Conservation (phyloP, 2,888 invertebrate genomes). For the Cheilosia urbana region DNA sequence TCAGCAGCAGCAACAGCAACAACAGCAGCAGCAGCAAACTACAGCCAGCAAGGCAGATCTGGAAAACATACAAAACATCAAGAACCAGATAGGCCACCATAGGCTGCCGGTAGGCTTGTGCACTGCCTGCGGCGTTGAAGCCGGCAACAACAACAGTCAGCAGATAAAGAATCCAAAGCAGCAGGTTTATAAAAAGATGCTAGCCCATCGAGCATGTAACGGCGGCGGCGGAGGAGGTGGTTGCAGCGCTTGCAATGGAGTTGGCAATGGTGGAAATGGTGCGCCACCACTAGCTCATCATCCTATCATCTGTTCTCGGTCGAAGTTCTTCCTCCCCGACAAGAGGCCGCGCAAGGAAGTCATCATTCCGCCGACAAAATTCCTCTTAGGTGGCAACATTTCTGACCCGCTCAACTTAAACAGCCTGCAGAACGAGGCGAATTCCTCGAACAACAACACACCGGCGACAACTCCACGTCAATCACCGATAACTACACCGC, state of each 20-base stretch:
- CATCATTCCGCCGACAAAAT: slow-evolving; percentile 95
- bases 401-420: slow-evolving; percentile 97
- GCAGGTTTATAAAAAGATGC: slow-evolving; percentile 81
- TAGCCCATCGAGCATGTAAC: slow-evolving; percentile 76
- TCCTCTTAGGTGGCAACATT: slow-evolving; percentile 95
- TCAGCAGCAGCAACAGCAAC: slow-evolving; percentile 54
- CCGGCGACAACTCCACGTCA: slow-evolving; percentile 94
- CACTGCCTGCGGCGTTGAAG: slow-evolving; percentile 64
- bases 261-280: slow-evolving; percentile 61
- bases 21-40: slow-evolving; percentile 56
- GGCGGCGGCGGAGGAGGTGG: slow-evolving; percentile 53
- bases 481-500: slow-evolving; percentile 85
- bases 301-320: slow-evolving; percentile 82
- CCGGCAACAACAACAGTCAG: slow-evolving; percentile 63
- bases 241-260: slow-evolving; percentile 62
- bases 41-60: slow-evolving; percentile 80
- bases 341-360: slow-evolving; percentile 90
- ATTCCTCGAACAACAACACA: slow-evolving; percentile 88
- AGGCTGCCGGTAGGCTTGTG: slow-evolving; percentile 57
- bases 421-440: slow-evolving; percentile 93
- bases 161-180: slow-evolving; percentile 77
- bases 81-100: slow-evolving; percentile 80
- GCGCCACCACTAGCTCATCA: slow-evolving; percentile 62
- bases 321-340: slow-evolving; percentile 90
- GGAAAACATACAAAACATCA: slow-evolving; percentile 83